Evolutionary conservation across 2,888 invertebrate species (phyloP).

Genomic region (Apamea monoglypha): DNA sequence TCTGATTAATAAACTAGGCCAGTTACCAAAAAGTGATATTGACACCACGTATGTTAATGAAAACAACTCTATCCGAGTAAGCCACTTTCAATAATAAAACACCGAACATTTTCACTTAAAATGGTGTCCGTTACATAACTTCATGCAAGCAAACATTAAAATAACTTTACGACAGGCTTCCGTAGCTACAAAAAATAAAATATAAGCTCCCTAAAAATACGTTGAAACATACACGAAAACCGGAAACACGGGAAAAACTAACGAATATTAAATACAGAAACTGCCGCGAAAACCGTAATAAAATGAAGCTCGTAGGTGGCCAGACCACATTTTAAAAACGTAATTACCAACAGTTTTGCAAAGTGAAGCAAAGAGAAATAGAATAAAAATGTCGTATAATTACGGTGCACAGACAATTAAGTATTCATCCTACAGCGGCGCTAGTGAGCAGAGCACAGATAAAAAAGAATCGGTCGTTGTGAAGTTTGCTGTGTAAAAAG

Average conservation of each 20-base stretch:
- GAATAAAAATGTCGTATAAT: constrained; percentile 52
- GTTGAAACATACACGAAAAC: constrained; percentile 17
- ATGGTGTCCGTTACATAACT: neutral
- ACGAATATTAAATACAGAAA: constrained; percentile 40
- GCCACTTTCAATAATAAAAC: neutral
- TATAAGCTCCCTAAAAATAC: neutral
- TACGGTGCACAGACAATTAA: constrained; percentile 47
- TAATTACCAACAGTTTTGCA: constrained; percentile 34
- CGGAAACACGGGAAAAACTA: constrained; percentile 1
- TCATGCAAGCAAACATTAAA: neutral
- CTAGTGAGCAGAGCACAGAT: constrained; percentile 17
- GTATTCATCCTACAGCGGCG: constrained; percentile 48
- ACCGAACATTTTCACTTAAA: too few relatives aligned
- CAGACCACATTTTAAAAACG: constrained; percentile 38
- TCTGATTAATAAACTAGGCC: neutral
- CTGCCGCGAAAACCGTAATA: constrained; percentile 8
- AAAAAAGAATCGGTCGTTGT: constrained; percentile 37
- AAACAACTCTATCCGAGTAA: too few relatives aligned
- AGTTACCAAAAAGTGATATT: neutral
- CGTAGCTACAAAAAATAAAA: neutral
- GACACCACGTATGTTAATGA: neutral
- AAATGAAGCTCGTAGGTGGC: constrained; percentile 24
- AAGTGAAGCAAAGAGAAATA: constrained; percentile 42
- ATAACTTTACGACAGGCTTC: neutral
- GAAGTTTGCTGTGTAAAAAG: constrained; percentile 49